Evolutionary conservation across 2,888 invertebrate species (phyloP).

Genomic region (Brachypterus glaber): DNA sequence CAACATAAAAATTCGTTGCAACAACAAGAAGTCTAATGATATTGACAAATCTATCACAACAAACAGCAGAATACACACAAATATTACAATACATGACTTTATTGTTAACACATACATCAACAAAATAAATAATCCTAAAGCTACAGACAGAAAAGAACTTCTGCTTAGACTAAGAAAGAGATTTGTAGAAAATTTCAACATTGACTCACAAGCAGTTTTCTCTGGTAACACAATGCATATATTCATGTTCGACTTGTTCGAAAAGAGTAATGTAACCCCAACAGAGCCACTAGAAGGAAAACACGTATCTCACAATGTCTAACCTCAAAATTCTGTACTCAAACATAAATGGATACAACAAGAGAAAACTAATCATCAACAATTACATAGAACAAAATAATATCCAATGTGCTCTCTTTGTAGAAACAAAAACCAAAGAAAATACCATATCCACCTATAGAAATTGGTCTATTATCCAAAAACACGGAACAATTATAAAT

Average conservation of each 20-base stretch:
- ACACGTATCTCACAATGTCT: too few species aligned
- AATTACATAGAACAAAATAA: too few species aligned
- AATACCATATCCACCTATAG: too few species aligned
- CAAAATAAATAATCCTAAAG: slow-evolving; percentile 6
- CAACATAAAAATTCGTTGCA: slow-evolving; percentile 8
- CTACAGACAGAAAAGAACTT: slow-evolving; percentile 4
- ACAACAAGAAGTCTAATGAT: slow-evolving; percentile 10
- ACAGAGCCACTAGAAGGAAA: too few species aligned
- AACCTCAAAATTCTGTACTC: not conserved
- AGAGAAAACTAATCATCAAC: too few species aligned
- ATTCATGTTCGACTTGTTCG: slow-evolving; percentile 8
- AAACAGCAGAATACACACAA: slow-evolving; percentile 8
- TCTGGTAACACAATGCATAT: slow-evolving; percentile 7
- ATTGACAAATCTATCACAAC: slow-evolving; percentile 2
- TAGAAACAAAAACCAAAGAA: too few species aligned
- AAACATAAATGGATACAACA: too few species aligned
- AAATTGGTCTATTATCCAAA: too few species aligned
- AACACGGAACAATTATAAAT: too few species aligned
- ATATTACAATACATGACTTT: slow-evolving; percentile 9
- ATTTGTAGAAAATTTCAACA: slow-evolving; percentile 8
- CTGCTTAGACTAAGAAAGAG: slow-evolving; percentile 5
- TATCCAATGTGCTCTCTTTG: too few species aligned
- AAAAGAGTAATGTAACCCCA: too few species aligned
- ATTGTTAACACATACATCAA: slow-evolving; percentile 9
- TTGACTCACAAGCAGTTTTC: slow-evolving; percentile 8